phyloP scores from a whole-genome alignment of 2,888 invertebrate species.

The Cerastis rubricosa region DNA sequence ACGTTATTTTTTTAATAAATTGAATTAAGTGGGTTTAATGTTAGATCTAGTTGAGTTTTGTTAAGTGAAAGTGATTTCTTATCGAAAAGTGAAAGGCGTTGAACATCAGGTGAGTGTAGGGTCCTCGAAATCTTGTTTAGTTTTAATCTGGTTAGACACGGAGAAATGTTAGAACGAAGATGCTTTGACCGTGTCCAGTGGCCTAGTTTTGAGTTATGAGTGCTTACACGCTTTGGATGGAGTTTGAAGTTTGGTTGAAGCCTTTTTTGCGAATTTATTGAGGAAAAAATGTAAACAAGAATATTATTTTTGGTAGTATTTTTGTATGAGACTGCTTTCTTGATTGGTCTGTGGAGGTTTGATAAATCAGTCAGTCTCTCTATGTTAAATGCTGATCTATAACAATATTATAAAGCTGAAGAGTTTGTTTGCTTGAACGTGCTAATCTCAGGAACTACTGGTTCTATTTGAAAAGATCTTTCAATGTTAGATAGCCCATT shows the following conservation, averaged over 20 bases:
- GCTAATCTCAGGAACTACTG: no score
- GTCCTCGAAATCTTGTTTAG: slow-evolving; percentile 78
- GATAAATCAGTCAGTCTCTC: no score
- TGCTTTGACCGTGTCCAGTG: slow-evolving; percentile 71
- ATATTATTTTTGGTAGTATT: neutral
- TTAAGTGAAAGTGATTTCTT: slow-evolving; percentile 86
- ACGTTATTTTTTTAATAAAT: slow-evolving; percentile 44
- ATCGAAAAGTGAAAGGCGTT: slow-evolving; percentile 86
- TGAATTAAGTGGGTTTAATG: slow-evolving; percentile 59
- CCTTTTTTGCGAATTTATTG: neutral
- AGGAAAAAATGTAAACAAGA: slow-evolving; percentile 16
- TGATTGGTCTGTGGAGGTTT: neutral
- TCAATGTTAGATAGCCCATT: no score
- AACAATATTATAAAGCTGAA: no score
- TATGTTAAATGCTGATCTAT: no score
- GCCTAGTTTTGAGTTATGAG: slow-evolving; percentile 66
- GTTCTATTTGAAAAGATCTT: no score
- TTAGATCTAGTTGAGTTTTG: slow-evolving; percentile 59
- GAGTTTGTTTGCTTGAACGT: no score
- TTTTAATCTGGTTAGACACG: slow-evolving; percentile 72
- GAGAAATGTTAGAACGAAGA: slow-evolving; percentile 71
- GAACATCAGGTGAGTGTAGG: slow-evolving; percentile 75
- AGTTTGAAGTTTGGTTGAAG: slow-evolving; percentile 9
- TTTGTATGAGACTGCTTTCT: neutral
- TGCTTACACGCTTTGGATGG: slow-evolving; percentile 21